These are phyloP conservation scores for Drosophila sturtevanti DNA, from an alignment of 1,140 invertebrate species.

Conservation along the genomic window DNA sequence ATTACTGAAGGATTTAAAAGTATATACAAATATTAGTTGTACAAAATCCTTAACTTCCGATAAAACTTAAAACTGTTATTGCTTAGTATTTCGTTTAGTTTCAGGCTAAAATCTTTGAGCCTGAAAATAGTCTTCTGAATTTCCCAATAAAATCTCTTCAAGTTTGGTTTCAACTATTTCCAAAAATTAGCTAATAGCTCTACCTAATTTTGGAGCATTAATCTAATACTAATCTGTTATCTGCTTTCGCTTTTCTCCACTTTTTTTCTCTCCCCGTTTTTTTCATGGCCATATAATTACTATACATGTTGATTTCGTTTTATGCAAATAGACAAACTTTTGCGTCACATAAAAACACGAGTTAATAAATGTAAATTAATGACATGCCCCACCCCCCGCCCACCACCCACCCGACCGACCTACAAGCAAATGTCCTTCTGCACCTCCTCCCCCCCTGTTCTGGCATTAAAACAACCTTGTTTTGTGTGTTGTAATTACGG, in stretches of 20 bases:
- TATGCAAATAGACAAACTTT: conserved; percentile 53
- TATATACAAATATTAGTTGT: no score
- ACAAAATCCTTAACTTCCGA: no score
- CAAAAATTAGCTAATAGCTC: no score
- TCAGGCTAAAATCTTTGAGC: no score
- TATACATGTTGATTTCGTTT: conserved; percentile 30
- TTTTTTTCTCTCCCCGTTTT: not conserved
- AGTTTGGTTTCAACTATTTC: no score
- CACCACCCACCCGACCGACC: conserved; percentile 11
- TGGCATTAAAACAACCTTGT: conserved; percentile 39
- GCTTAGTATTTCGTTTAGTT: no score
- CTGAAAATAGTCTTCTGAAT: no score
- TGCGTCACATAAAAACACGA: conserved; percentile 61
- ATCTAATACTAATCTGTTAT: no score
- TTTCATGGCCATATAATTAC: conserved; percentile 15
- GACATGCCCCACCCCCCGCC: conserved; percentile 39
- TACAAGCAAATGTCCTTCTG: not conserved
- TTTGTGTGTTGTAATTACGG: conserved; percentile 57
- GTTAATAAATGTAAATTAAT: conserved; percentile 80
- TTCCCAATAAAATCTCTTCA: no score
- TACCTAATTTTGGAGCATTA: no score
- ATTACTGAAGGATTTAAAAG: no score
- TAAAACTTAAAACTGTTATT: no score
- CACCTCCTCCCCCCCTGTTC: not conserved
- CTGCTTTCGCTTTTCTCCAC: not conserved